A percentile compares a stretch with the other conserved stretches of the same genome.
phyloP scores from a whole-genome alignment of 2,113 vertebrate genomes.

The Sula dactylatra region DNA sequence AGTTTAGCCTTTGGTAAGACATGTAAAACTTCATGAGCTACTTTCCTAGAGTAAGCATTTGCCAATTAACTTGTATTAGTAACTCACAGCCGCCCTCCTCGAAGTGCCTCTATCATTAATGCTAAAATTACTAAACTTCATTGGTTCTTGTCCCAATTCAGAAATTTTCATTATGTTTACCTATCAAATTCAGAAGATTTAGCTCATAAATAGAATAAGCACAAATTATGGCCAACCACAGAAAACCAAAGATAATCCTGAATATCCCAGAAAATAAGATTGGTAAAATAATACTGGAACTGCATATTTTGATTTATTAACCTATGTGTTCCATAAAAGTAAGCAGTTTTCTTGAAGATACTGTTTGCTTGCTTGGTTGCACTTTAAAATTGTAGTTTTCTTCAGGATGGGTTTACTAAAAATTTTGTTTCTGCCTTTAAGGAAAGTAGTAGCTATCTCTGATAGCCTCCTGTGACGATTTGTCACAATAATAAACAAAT shows the following conservation, averaged over 20 bases:
- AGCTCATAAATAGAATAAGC: background rate
- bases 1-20: background rate
- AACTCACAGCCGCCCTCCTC: background rate
- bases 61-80: background rate
- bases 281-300: background rate
- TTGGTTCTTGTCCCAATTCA: background rate
- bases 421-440: background rate
- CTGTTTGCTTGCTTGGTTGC: background rate
- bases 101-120: background rate
- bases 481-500: background rate
- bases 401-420: background rate
- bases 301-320: background rate
- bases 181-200: background rate
- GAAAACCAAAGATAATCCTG: background rate
- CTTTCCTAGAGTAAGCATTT: background rate
- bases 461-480: background rate
- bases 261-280: background rate
- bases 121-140: background rate
- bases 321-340: background rate
- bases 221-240: background rate
- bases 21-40: background rate
- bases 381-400: background rate
- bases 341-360: background rate
- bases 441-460: background rate
- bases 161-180: background rate